phyloP scores from a whole-genome alignment of 2,888 invertebrate species.

The Priocnemis perturbator region DNA sequence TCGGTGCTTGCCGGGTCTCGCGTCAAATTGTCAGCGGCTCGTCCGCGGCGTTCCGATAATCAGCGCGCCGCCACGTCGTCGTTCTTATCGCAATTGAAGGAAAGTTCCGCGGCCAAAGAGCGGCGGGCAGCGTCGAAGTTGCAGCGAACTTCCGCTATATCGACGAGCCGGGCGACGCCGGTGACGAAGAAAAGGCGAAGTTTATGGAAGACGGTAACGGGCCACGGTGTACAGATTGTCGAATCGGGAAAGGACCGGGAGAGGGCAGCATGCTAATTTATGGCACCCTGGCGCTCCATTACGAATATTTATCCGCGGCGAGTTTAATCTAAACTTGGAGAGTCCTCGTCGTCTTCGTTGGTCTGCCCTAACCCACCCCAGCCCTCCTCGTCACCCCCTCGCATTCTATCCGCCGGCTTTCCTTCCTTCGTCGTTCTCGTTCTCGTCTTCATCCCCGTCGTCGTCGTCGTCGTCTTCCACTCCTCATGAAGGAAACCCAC shows the following conservation, averaged over 20 bases:
- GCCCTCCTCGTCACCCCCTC: conserved; percentile 20
- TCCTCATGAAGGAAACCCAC: conserved; percentile 48
- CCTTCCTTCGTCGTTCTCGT: conserved; percentile 37
- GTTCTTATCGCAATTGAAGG: no score
- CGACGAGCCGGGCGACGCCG: conserved; percentile 30
- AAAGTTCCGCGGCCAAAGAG: no score
- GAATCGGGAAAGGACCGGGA: conserved; percentile 62
- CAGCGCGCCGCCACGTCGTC: no score
- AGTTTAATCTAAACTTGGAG: conserved; percentile 76
- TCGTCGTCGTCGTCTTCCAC: conserved; percentile 33
- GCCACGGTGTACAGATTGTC: conserved; percentile 55
- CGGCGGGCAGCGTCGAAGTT: conserved; percentile 29
- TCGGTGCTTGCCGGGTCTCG: no score
- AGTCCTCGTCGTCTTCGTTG: conserved; percentile 50
- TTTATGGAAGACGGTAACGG: conserved; percentile 50
- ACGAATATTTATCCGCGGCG: conserved; percentile 76
- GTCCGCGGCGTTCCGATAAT: no score
- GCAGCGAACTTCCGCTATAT: conserved; percentile 37
- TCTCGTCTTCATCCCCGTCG: conserved; percentile 37
- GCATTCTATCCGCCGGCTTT: conserved; percentile 31
- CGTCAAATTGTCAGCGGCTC: no score
- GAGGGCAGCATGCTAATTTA: conserved; percentile 75
- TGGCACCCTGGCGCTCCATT: conserved; percentile 75
- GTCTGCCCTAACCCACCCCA: conserved; percentile 4
- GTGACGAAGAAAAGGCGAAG: conserved; percentile 46